Percentiles rank a stretch among this genome's conserved stretches.
phyloP scores from a whole-genome alignment of 2,113 vertebrate species.

The Thunnus maccoyii region DNA sequence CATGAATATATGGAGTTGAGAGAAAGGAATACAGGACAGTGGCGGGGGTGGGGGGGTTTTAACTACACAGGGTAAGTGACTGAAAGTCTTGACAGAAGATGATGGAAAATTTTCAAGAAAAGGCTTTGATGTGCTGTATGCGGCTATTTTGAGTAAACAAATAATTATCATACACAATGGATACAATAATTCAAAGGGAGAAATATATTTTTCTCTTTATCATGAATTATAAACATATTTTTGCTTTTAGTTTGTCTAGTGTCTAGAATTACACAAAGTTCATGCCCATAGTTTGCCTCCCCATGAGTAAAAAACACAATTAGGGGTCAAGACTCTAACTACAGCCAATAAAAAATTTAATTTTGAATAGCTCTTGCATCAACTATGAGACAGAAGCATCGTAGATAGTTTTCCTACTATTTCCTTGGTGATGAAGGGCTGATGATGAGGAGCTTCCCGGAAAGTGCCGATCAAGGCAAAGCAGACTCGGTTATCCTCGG shows the following conservation, averaged over 20 bases:
- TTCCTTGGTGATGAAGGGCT: too few relatives aligned
- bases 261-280: too few relatives aligned
- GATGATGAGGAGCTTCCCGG: too few relatives aligned
- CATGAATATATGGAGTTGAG: slow-evolving; percentile 18
- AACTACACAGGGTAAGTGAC: slow-evolving; percentile 34
- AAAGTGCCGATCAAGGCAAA: too few relatives aligned
- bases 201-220: slow-evolving; percentile 12
- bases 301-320: too few relatives aligned
- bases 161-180: slow-evolving; percentile 41
- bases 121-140: slow-evolving; percentile 60
- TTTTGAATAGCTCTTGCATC: too few relatives aligned
- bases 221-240: not conserved
- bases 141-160: slow-evolving; percentile 59
- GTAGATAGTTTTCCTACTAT: too few relatives aligned
- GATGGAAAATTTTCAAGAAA: slow-evolving; percentile 17
- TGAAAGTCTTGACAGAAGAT: slow-evolving; percentile 49
- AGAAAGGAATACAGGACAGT: not conserved
- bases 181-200: slow-evolving; percentile 40
- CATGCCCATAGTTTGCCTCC: too few relatives aligned
- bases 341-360: too few relatives aligned
- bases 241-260: slow-evolving; percentile 11
- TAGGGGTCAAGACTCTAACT: too few relatives aligned
- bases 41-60: not conserved
- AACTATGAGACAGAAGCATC: too few relatives aligned
- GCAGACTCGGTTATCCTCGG: too few relatives aligned